Base-by-base conservation (phyloP, 2,113 vertebrate species). In the Prionailurus viverrinus region DNA sequence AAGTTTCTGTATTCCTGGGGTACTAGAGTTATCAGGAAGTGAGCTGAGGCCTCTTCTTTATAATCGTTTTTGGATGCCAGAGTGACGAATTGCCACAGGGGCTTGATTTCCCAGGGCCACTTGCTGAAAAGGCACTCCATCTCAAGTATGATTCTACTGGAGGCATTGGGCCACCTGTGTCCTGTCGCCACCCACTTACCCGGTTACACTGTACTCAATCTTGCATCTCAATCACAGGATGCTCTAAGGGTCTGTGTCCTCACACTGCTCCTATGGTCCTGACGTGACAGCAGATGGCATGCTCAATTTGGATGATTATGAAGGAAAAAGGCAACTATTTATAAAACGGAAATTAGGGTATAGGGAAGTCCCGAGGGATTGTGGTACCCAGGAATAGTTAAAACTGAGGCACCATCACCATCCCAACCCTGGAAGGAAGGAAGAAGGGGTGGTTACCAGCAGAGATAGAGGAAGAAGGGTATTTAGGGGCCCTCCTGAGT, bases 101-200 rank as follows among this genome's bases (percentile, higher is more conserved):
- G 0, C 13, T 18, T 14, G 21, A 45, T 27, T 14, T 41, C 55
- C n/a, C 8, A 15, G 10, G 18, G 3, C 23, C 13, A 11, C 1
- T 0, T 21, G 23, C 2, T 29, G 15, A 10, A 33, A 19, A 16
- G 41, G 21, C 15, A 58, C 55, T 90, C 78, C 4, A 9, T 19
- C 31, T 39, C 18, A 33, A 55, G 13, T 33, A 6, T 10, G 6
- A 45, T 41, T 74, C 8, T 74, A 7, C 15, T 31, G 1, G 0
- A n/a, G 15, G 9, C 36, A 61, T 7, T 0, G 3, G 1, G 21
- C 31, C 2, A 36, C 36, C 27, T 53, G 1, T 36, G 33, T 53
- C 31, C 73, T 41, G 6, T 23, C 9, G 6, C 2, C 29, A 48
- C 8, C n/a, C 13, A 65, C n/a, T 25, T n/a, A 33, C 9, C 6